Evolutionary conservation across 2,797 vertebrate genomes (phyloP).

Genomic region (Pangasius sanitwongsei): DNA sequence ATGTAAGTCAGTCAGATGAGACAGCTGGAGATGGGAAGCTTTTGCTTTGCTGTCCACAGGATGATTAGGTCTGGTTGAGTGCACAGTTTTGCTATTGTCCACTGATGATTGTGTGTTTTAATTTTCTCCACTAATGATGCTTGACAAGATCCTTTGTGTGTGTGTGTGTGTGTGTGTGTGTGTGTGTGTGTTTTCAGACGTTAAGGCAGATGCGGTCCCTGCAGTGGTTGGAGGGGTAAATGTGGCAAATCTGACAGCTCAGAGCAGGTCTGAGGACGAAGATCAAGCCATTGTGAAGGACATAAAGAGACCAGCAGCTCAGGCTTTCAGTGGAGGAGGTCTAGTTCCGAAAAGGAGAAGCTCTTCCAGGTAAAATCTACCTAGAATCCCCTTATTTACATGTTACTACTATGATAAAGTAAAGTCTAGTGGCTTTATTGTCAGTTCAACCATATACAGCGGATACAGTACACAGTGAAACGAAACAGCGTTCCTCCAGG

Average conservation of each 20-base stretch:
- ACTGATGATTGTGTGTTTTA: not conserved
- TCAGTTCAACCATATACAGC: no score
- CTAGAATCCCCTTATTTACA: not conserved
- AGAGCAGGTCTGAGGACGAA: slow-evolving; percentile 91
- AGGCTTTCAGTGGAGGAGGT: slow-evolving; percentile 81
- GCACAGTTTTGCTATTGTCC: not conserved
- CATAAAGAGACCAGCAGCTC: slow-evolving; percentile 81
- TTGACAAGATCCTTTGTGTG: not conserved
- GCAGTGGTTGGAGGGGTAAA: slow-evolving; percentile 74
- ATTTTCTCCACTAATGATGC: not conserved
- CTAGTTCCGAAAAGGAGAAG: slow-evolving; percentile 91
- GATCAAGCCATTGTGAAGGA: slow-evolving; percentile 85
- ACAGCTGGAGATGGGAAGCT: not conserved
- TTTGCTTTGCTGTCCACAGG: not conserved
- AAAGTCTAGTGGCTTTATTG: no score
- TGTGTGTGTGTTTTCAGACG: slow-evolving; percentile 60
- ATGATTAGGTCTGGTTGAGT: not conserved
- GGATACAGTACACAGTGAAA: no score
- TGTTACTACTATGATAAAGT: not conserved
- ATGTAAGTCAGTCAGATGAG: not conserved
- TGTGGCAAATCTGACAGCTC: slow-evolving; percentile 78
- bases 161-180: not conserved
- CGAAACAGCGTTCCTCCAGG: no score
- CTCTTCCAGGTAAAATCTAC: slow-evolving; percentile 85
- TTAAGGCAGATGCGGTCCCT: slow-evolving; percentile 68